Evolutionary conservation across 2,113 vertebrate genomes (phyloP), one percentile per base, ranked within the genome.

Genomic region (Panthera tigris): DNA sequence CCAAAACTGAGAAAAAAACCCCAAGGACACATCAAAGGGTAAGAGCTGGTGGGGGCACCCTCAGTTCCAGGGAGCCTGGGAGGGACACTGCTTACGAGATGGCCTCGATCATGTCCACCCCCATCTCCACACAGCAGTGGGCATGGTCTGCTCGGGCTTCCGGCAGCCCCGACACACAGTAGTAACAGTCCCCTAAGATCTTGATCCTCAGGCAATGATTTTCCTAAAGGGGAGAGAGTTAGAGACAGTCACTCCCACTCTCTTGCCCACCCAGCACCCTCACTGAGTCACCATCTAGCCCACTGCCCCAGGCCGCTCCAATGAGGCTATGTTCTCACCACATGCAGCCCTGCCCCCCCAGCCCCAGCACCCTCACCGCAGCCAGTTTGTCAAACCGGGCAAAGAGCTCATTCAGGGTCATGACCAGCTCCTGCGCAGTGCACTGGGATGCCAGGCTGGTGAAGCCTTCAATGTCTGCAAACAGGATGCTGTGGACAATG

Each of bases 81-180:
- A 76, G 91, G 80, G 88, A 33, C 2, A 3, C 45, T 85, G 71
- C 99, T 99, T 98, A 99, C 99, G 99, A 99, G 98, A 99, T 99
- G 97, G 99, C 99, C 98, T 99, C 99, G 1, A 99, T 99, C 99
- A 99, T 99, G 99, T 99, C 99, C 1, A 99, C 99, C 0, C 99
- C 99, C 99, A 99, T 99, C 98, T 99, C 99, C 98, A 99, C 99
- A 0, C 99, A 99, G 99, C 99, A 99, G 98, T 99, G 99, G 3
- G 99, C 99, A 13, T 99, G 99, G 98, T 99, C 99, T 0, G 99
- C 99, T 0, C 99, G 99, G 4, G 99, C 99, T 98, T 99, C 99
- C 0, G 99, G 99, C 96, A 99, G 98, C 83, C 99, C 99, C 0
- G 99, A 99, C 97, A 99, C 99, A 57, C 99, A 99, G 95, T 99